Evolutionary conservation across 2,797 vertebrate species (phyloP), one percentile per base, ranked within the genome.

Genomic region (Taenioides sp.): DNA sequence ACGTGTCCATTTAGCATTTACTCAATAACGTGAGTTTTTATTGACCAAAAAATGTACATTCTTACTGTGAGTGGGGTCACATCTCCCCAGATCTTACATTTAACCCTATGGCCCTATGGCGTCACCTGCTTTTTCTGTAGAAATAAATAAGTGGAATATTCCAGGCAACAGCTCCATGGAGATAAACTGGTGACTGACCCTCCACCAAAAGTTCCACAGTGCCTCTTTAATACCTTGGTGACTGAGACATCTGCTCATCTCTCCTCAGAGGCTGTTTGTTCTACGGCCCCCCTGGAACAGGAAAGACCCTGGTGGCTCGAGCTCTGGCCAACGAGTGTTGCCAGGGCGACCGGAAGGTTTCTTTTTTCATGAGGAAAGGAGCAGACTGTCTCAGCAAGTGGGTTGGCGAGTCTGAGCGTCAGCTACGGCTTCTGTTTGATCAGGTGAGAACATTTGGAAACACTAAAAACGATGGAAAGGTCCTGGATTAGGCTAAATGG

Each of bases 331-430:
- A 98, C 20, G 98, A 99, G 92, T 99, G 98, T 90, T 97, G 97
- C 89, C 96, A 98, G 88, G 98, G 97, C 80, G 96, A 99, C 86
- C 95, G 93, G 88, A 99, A 98, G 76, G 97, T 99, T 82, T 97
- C 98, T 66, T 99, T 99, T 91, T 99, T 99, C 87, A 99, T 99
- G 98, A 94, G 98, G 87, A 99, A 99, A 93, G 98, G 98, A 90
- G 98, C 98, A 0, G 98, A 99, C 92, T 99, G 98, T 92, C 95
- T 99, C 89, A 99, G 98, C 95, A 99, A 99, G 89, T 99, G 98
- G 98, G 98, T 99, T 65, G 98, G 98, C 61, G 98, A 99, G 92
- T 99, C 98, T 10, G 98, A 99, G 91, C 92, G 98, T 64, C 98
- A 99, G 87, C 95, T 99, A 80, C 95, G 98, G 82, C 95, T 99